Evolutionary conservation across 2,797 vertebrate genomes (phyloP).

Genomic region (Acropternis orthonyx): DNA sequence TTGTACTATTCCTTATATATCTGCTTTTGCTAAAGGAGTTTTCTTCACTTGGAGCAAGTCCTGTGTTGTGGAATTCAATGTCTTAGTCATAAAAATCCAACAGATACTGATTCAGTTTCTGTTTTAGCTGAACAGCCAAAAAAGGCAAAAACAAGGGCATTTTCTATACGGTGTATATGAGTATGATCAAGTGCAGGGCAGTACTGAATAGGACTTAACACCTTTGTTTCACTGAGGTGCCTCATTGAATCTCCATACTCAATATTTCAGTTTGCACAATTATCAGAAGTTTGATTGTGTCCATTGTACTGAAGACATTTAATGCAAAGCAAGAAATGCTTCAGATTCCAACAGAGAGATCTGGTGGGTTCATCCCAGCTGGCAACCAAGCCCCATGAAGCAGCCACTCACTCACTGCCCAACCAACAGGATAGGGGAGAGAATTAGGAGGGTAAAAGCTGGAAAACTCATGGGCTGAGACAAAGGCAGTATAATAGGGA

Average conservation of each 20-base stretch:
- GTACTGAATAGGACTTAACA: background rate
- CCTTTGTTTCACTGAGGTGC: background rate
- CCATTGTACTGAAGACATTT: background rate
- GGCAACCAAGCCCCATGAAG: background rate
- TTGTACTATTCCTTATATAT: background rate
- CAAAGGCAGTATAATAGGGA: background rate
- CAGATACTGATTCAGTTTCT: background rate
- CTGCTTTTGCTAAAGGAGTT: background rate
- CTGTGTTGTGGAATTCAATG: background rate
- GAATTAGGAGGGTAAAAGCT: background rate
- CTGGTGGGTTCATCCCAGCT: background rate
- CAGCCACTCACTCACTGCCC: background rate
- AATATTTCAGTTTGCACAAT: background rate
- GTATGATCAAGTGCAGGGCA: background rate
- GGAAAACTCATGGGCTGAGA: background rate
- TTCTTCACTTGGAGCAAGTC: background rate
- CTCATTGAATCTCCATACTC: background rate
- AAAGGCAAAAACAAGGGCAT: background rate
- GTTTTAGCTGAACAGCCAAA: background rate
- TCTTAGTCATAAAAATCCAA: background rate
- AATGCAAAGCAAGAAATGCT: background rate
- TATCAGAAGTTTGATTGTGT: background rate
- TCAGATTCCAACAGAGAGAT: background rate
- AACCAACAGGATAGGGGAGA: accelerated
- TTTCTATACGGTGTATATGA: background rate